phyloP scores from a whole-genome alignment of 1,140 invertebrate genomes.

The Helicoverpa armigera region DNA sequence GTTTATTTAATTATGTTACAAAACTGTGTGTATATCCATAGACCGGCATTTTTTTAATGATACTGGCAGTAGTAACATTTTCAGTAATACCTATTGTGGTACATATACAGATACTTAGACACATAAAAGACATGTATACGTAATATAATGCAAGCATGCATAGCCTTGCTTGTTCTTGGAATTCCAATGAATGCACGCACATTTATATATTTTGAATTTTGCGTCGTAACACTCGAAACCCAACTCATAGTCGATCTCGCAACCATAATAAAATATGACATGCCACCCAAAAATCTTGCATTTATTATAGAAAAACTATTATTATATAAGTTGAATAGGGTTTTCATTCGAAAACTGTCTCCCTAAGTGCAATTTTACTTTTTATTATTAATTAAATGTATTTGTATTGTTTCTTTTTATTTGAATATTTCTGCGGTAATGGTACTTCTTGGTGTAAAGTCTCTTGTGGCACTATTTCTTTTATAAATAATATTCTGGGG shows the following conservation, averaged over 20 bases:
- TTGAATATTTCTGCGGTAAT: conserved; percentile 59
- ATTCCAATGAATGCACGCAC: no score
- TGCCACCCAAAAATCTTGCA: conserved; percentile 82
- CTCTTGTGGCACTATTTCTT: conserved; percentile 37
- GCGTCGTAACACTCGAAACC: no score
- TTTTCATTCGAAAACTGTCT: conserved; percentile 67
- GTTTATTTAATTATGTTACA: no score
- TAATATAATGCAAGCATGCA: no score
- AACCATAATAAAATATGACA: conserved; percentile 63
- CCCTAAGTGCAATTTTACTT: conserved; percentile 80
- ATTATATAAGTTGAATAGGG: conserved; percentile 66
- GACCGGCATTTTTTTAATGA: no score
- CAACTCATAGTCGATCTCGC: conserved; percentile 52
- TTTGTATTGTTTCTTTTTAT: conserved; percentile 43
- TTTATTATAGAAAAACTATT: conserved; percentile 73
- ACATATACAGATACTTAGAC: no score
- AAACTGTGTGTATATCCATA: no score
- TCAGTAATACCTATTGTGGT: no score
- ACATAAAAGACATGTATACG: no score
- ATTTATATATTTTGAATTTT: no score
- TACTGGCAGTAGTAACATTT: no score
- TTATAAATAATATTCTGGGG: conserved; percentile 45
- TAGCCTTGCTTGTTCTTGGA: no score
- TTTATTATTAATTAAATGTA: conserved; percentile 50
- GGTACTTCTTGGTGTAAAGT: conserved; percentile 59